Evolutionary conservation across 2,888 invertebrate genomes (phyloP).

Genomic region (Lampropteryx suffumata): DNA sequence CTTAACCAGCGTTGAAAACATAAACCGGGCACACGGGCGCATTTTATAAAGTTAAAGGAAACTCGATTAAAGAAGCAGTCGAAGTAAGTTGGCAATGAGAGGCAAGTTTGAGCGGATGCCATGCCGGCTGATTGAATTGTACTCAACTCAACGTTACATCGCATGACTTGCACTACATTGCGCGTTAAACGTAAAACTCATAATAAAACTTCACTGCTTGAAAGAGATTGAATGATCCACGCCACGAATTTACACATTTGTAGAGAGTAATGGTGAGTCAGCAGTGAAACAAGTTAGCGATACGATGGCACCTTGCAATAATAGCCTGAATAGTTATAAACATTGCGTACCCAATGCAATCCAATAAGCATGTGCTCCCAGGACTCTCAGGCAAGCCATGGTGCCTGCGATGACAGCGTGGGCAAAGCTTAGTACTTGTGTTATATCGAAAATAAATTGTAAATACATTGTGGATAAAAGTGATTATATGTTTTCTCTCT

Average conservation of each 20-base stretch:
- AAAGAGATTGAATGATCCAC: slow-evolving; percentile 16
- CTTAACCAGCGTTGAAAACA: slow-evolving; percentile 70
- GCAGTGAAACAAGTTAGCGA: not conserved
- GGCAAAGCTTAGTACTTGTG: too few species aligned
- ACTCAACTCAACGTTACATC: slow-evolving; percentile 42
- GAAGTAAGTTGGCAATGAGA: slow-evolving; percentile 61
- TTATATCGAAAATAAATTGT: too few species aligned
- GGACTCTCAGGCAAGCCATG: too few species aligned
- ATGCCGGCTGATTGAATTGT: slow-evolving; percentile 59
- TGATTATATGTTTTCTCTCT: too few species aligned
- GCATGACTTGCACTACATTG: slow-evolving; percentile 31
- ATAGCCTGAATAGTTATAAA: too few species aligned
- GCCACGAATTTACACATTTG: too few species aligned
- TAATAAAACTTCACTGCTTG: slow-evolving; percentile 25
- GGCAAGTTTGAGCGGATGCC: slow-evolving; percentile 54
- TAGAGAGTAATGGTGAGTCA: slow-evolving; percentile 4
- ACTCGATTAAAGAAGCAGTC: slow-evolving; percentile 72
- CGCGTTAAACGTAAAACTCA: slow-evolving; percentile 28
- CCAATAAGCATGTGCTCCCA: too few species aligned
- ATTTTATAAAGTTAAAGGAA: slow-evolving; percentile 73
- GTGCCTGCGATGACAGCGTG: too few species aligned
- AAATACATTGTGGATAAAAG: too few species aligned
- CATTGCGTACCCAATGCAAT: too few species aligned
- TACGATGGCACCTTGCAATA: too few species aligned
- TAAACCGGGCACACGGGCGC: slow-evolving; percentile 71